Evolutionary conservation across 1,140 invertebrate species (phyloP).

Genomic region (Akabosia matsudoensis): DNA sequence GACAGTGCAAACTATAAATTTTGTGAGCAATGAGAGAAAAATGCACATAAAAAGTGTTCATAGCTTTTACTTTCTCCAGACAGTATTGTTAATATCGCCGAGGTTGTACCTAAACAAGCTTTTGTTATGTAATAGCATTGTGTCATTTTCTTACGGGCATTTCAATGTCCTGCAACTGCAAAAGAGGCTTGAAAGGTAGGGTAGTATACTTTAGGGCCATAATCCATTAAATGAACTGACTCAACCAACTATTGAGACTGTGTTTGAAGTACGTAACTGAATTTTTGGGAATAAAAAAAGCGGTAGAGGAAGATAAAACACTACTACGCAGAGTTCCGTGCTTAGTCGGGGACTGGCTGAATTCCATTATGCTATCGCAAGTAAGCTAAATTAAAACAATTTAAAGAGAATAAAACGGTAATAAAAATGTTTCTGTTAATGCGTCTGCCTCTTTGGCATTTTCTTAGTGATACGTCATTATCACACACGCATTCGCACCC

Average conservation of each 20-base stretch:
- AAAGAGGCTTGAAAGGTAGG: neutral
- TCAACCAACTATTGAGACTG: neutral
- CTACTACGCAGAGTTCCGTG: too few species aligned
- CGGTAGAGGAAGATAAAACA: too few species aligned
- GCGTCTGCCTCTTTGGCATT: neutral
- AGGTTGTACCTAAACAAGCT: neutral
- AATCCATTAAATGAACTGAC: neutral
- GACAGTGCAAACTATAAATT: conserved; percentile 15
- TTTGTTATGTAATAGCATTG: neutral
- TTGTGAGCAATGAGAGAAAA: conserved; percentile 11
- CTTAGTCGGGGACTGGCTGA: neutral
- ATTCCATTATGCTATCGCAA: neutral
- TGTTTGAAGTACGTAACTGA: neutral
- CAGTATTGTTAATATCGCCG: neutral
- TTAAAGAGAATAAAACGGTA: neutral
- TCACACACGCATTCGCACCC: too few species aligned
- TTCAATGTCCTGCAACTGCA: neutral
- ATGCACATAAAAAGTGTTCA: conserved; percentile 5
- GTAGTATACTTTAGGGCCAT: neutral
- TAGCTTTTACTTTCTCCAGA: neutral
- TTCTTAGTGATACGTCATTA: neutral
- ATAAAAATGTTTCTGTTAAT: neutral
- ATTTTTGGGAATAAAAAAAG: neutral
- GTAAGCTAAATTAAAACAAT: neutral
- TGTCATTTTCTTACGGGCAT: neutral